Percentiles rank a stretch among this genome's conserved stretches.
phyloP scores from a whole-genome alignment of 2,113 vertebrate species.

The Sapayoa aenigma region DNA sequence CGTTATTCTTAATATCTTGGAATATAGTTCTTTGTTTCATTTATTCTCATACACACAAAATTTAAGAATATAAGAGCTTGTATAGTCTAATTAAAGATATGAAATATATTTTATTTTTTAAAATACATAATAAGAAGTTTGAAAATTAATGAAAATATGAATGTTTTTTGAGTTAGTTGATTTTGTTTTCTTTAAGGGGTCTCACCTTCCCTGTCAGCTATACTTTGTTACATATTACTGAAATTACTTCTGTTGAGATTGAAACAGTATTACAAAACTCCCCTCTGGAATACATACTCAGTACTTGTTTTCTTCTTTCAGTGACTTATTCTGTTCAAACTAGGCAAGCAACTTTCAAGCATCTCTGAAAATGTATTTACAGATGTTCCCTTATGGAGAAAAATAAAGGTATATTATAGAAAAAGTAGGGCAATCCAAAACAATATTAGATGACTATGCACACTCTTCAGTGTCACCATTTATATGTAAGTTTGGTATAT shows the following conservation, averaged over 20 bases:
- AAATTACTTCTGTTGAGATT: not conserved
- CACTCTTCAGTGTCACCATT: not conserved
- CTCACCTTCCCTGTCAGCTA: not conserved
- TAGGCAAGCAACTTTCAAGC: not conserved
- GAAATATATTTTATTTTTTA: not conserved
- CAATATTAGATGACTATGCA: not conserved
- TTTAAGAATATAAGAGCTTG: not conserved
- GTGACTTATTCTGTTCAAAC: not conserved
- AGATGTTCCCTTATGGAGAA: not conserved
- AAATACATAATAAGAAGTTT: not conserved
- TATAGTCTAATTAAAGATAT: not conserved
- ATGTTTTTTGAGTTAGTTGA: not conserved
- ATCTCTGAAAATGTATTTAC: not conserved
- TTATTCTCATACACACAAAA: not conserved
- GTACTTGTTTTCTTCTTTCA: not conserved
- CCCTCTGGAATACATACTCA: not conserved
- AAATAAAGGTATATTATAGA: not conserved
- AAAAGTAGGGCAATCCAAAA: not conserved
- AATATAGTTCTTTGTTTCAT: not conserved
- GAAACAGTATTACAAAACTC: not conserved
- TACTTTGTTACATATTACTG: not conserved
- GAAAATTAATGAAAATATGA: not conserved
- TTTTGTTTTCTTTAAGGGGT: not conserved
- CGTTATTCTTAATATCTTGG: not conserved
- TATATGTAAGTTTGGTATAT: not conserved